Evolutionary conservation across 2,888 invertebrate genomes (phyloP).

Genomic region (Polyommatus icarus): DNA sequence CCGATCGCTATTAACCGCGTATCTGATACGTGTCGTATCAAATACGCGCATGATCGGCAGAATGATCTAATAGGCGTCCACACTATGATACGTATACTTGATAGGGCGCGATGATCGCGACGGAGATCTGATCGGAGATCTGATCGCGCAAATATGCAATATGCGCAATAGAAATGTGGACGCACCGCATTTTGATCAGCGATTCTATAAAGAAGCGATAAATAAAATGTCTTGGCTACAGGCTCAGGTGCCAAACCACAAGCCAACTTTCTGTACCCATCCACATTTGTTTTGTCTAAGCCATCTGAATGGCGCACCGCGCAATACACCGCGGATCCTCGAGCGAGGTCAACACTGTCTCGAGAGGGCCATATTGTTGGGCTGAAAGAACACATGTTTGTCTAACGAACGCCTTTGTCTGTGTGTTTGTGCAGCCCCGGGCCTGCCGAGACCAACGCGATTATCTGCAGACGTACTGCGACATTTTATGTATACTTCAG

Average conservation of each 20-base stretch:
- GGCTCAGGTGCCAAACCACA: background rate
- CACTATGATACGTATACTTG: no score
- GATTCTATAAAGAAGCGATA: no score
- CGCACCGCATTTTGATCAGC: no score
- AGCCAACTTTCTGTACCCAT: background rate
- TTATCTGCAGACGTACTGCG: constrained; percentile 1
- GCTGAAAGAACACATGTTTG: constrained; percentile 10
- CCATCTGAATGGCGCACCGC: background rate
- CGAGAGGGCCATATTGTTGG: background rate
- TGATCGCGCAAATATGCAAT: no score
- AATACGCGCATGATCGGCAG: no score
- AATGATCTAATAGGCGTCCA: no score
- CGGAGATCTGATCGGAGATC: no score
- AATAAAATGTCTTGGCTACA: no score
- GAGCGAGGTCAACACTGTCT: background rate
- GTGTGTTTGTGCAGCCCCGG: background rate
- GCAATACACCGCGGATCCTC: background rate
- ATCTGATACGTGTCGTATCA: no score
- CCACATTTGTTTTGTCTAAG: background rate
- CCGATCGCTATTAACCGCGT: no score
- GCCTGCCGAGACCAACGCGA: background rate
- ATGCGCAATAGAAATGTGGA: no score
- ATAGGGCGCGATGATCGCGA: no score
- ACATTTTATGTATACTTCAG: background rate
- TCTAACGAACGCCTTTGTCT: constrained; percentile 10